Percentiles rank a stretch among this genome's conserved stretches.
These are phyloP conservation scores for Athene noctua DNA, from an alignment of 2,113 vertebrate species.

Conservation along the genomic window DNA sequence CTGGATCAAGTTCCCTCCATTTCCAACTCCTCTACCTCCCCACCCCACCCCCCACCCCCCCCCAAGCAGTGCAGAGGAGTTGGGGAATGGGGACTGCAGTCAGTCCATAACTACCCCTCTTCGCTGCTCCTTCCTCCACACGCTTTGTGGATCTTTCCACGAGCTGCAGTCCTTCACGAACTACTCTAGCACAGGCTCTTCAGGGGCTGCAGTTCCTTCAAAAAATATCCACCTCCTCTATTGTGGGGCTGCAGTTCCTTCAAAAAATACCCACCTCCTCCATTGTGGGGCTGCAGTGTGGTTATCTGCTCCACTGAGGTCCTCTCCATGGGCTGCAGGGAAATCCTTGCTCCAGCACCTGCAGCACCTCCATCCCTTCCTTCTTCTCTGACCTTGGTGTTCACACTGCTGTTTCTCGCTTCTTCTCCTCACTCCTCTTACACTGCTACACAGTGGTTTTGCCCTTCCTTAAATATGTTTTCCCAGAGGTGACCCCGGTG, in stretches of 20 bases:
- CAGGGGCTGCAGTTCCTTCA: too few species aligned
- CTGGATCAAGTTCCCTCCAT: background rate
- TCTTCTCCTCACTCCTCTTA: background rate
- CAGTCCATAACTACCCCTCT: background rate
- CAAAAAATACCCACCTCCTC: background rate
- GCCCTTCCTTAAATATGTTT: background rate
- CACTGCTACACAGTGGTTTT: rapidly evolving
- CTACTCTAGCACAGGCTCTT: too few species aligned
- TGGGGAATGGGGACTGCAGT: background rate
- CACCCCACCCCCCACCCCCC: too few species aligned
- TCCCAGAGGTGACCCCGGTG: background rate
- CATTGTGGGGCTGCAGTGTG: rapidly evolving
- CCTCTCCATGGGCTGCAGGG: background rate
- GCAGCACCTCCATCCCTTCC: background rate
- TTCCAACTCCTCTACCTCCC: background rate
- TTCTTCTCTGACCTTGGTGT: background rate
- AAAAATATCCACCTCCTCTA: too few species aligned
- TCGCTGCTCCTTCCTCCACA: background rate
- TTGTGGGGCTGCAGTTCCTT: background rate
- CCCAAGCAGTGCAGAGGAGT: background rate
- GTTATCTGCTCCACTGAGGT: background rate
- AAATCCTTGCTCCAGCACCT: background rate
- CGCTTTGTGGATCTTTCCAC: background rate
- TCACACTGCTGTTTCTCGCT: background rate
- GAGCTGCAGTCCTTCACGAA: background rate